Conservation (phyloP, 2,113 vertebrate genomes). For the Hydropotes inermis region DNA sequence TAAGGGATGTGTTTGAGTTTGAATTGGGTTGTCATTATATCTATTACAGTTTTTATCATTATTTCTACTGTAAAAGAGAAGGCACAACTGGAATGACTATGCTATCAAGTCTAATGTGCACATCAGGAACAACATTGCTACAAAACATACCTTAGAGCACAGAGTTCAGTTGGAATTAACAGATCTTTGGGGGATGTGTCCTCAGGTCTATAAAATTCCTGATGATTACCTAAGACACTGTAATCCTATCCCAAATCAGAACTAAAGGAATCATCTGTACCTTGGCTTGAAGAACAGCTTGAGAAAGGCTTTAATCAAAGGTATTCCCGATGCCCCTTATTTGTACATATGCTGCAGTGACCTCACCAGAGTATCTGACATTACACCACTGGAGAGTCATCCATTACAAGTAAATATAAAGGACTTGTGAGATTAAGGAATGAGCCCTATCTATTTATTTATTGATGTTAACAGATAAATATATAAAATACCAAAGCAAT, state of each 20-base stretch:
- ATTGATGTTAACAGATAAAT: not conserved
- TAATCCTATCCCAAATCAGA: not conserved
- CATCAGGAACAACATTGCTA: fast-evolving
- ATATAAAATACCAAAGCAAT: not conserved
- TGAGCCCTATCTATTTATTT: not conserved
- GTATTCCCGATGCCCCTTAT: no score
- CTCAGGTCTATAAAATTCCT: not conserved
- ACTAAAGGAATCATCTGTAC: not conserved
- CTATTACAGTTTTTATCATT: not conserved
- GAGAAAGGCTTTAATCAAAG: not conserved
- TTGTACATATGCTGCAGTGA: not conserved
- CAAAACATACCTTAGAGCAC: not conserved
- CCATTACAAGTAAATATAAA: not conserved
- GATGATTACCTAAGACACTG: not conserved
- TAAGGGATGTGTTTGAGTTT: not conserved
- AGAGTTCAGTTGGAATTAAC: not conserved
- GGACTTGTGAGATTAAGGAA: not conserved
- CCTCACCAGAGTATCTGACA: not conserved
- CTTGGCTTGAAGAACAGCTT: not conserved
- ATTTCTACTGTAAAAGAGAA: not conserved
- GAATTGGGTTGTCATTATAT: not conserved
- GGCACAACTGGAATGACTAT: fast-evolving
- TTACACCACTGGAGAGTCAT: not conserved
- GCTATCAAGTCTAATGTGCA: not conserved
- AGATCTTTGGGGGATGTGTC: no score